These are phyloP conservation scores for Sinocyclocheilus anshuiensis DNA, from an alignment of 2,113 vertebrate species.

Conservation along the genomic window DNA sequence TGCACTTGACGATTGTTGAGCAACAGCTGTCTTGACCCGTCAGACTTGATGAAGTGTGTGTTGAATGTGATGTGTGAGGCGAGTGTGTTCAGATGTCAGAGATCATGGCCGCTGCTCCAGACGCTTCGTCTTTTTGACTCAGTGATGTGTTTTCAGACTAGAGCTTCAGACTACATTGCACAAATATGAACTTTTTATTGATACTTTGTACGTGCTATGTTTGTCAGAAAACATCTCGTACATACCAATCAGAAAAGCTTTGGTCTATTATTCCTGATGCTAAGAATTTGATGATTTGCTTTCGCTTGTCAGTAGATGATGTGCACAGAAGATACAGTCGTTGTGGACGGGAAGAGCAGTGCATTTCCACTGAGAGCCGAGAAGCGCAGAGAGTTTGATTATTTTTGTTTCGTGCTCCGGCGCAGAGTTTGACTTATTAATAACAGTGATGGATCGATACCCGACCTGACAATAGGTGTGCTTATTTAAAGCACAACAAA, in stretches of 20 bases:
- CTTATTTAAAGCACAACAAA: too few species aligned
- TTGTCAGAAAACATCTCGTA: not conserved
- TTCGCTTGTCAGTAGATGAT: not conserved
- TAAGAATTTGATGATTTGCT: not conserved
- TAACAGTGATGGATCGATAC: conserved; percentile 28
- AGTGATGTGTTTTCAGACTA: too few species aligned
- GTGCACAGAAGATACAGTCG: too few species aligned
- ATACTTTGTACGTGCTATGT: too few species aligned
- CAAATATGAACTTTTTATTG: not conserved
- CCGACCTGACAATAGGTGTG: too few species aligned
- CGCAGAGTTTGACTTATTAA: conserved; percentile 25
- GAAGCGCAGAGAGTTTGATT: conserved; percentile 51
- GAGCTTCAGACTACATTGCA: too few species aligned
- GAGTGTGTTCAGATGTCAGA: too few species aligned
- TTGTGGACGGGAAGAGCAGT: not conserved
- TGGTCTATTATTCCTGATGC: not conserved
- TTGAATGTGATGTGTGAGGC: too few species aligned
- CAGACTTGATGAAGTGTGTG: not conserved
- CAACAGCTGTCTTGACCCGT: not conserved
- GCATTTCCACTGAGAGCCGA: not conserved
- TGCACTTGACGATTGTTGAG: not conserved
- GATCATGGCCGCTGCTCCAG: too few species aligned
- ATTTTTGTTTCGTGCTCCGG: conserved; percentile 47
- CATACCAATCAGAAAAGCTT: not conserved
- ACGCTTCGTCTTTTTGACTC: too few species aligned